Conservation (phyloP, 2,888 invertebrate genomes). For the Deroplatys truncata region DNA sequence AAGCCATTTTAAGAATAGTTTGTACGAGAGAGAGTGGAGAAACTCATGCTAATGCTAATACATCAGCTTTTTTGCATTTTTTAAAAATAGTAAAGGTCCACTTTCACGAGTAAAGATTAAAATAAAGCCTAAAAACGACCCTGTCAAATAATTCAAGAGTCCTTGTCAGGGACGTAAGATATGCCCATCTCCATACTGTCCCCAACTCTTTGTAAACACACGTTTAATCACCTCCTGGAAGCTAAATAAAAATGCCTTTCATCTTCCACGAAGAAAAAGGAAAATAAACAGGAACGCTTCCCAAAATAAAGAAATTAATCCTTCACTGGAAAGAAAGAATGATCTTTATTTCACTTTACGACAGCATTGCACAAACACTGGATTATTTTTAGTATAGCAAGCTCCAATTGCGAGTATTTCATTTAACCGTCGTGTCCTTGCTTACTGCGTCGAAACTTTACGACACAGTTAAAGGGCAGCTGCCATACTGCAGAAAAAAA, state of each 20-base stretch:
- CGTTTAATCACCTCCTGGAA: neutral
- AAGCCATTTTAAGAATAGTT: too few species aligned
- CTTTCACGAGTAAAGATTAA: too few species aligned
- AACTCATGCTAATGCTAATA: too few species aligned
- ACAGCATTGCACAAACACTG: neutral
- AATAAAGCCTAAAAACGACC: too few species aligned
- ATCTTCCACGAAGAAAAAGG: neutral
- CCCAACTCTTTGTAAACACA: neutral
- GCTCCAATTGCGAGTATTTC: neutral
- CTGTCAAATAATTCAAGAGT: neutral
- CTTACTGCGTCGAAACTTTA: neutral
- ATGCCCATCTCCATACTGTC: neutral
- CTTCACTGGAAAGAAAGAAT: neutral
- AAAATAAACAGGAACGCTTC: neutral
- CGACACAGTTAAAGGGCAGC: neutral
- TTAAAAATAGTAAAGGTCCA: too few species aligned
- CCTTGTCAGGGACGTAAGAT: neutral
- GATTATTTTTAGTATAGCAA: neutral
- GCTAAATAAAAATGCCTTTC: neutral
- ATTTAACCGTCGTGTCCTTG: neutral
- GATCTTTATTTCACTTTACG: neutral
- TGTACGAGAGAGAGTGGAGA: too few species aligned
- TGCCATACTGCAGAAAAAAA: neutral
- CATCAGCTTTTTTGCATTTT: too few species aligned
- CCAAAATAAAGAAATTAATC: neutral